A percentile compares a stretch with the other conserved stretches of the same genome.
These are phyloP conservation scores for Hylomyscus alleni DNA, from an alignment of 2,797 vertebrate genomes.

Conservation along the genomic window DNA sequence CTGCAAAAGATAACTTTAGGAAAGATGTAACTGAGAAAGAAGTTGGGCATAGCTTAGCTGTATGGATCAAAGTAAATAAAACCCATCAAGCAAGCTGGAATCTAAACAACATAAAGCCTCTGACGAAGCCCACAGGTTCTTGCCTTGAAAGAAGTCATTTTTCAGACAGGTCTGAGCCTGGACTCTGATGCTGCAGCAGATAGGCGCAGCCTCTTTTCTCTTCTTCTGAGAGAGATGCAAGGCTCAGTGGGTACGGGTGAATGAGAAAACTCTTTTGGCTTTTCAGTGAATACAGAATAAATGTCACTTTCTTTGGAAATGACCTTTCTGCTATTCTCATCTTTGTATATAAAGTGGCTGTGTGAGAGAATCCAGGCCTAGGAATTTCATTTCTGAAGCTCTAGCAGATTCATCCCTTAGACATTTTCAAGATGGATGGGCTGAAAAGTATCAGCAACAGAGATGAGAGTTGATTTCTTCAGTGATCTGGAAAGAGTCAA, in stretches of 20 bases:
- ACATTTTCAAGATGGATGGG: slow-evolving; percentile 82
- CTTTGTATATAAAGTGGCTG: slow-evolving; percentile 83
- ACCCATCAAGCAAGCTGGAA: slow-evolving; percentile 60
- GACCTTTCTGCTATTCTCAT: slow-evolving; percentile 84
- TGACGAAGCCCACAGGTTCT: slow-evolving; percentile 27
- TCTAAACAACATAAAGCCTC: slow-evolving; percentile 59
- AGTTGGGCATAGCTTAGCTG: slow-evolving; percentile 3
- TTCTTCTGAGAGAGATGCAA: slow-evolving; percentile 53
- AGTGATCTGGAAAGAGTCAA: slow-evolving; percentile 76
- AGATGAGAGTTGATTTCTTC: slow-evolving; percentile 74
- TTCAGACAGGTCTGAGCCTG: slow-evolving; percentile 65
- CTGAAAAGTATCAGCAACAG: slow-evolving; percentile 73
- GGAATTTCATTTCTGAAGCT: slow-evolving; percentile 81
- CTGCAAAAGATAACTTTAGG: not conserved
- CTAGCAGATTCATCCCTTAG: slow-evolving; percentile 79
- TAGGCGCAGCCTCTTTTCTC: slow-evolving; percentile 66
- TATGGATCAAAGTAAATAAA: slow-evolving; percentile 66
- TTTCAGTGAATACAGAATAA: slow-evolving; percentile 82
- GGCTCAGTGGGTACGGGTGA: slow-evolving; percentile 55
- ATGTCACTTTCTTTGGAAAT: slow-evolving; percentile 83
- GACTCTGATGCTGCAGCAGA: slow-evolving; percentile 59
- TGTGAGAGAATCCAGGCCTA: slow-evolving; percentile 81
- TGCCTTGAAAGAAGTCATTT: slow-evolving; percentile 68
- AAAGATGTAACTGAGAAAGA: slow-evolving; percentile 49
- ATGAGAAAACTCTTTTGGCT: slow-evolving; percentile 80